Percentiles rank a stretch among this genome's conserved stretches.
phyloP scores from a whole-genome alignment of 2,888 invertebrate genomes.

The Chloroclysta siterata region DNA sequence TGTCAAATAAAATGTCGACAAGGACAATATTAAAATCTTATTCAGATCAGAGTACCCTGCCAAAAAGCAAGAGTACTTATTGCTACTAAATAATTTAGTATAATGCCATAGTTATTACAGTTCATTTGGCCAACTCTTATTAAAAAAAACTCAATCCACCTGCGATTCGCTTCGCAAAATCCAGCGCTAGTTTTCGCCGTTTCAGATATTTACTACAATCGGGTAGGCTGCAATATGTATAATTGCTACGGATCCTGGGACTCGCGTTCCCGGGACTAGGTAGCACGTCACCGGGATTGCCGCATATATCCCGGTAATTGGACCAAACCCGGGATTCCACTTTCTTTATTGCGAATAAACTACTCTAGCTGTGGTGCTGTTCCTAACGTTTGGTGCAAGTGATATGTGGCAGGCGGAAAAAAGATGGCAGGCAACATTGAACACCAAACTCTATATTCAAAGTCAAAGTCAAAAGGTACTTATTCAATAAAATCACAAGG shows the following conservation, averaged over 20 bases:
- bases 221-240: slow-evolving; percentile 74
- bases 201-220: slow-evolving; percentile 59
- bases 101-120: background rate
- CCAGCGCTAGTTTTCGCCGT: slow-evolving; percentile 57
- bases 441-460: too few relatives aligned
- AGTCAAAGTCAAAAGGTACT: too few relatives aligned
- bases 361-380: slow-evolving; percentile 77
- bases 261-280: slow-evolving; percentile 63
- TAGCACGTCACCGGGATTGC: slow-evolving; percentile 81
- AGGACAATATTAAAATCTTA: too few relatives aligned
- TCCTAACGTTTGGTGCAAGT: slow-evolving; percentile 57
- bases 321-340: slow-evolving; percentile 82
- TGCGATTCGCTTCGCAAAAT: slow-evolving; percentile 45
- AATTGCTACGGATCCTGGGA: slow-evolving; percentile 62
- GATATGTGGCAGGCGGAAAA: slow-evolving; percentile 35
- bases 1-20: too few relatives aligned
- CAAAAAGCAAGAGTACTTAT: too few relatives aligned
- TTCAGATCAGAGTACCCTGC: too few relatives aligned
- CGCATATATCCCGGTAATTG: slow-evolving; percentile 84
- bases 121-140: background rate
- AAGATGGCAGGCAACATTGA: too few relatives aligned
- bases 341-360: slow-evolving; percentile 85
- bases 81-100: too few relatives aligned
- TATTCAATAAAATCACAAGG: too few relatives aligned
- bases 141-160: slow-evolving; percentile 10